Evolutionary conservation across 2,888 invertebrate genomes (phyloP).

Genomic region (Cryptus viduatorius): DNA sequence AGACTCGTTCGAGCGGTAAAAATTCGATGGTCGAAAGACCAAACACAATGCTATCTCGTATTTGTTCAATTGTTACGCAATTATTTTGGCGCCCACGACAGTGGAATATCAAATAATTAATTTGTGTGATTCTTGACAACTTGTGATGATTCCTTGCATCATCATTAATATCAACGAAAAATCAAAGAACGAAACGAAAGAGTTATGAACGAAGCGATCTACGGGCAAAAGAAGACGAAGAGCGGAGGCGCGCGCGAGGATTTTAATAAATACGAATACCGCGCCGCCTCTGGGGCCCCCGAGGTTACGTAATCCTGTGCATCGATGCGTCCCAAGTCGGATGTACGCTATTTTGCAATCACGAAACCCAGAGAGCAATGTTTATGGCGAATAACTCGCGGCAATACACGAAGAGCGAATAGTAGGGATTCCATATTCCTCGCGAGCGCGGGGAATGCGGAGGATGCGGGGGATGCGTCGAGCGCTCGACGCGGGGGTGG

Average conservation of each 20-base stretch:
- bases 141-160: neutral
- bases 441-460: neutral
- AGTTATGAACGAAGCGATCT: neutral
- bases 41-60: slow-evolving; percentile 7
- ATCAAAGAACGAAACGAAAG: neutral
- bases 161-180: neutral
- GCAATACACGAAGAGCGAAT: slow-evolving; percentile 33
- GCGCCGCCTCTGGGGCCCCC: slow-evolving; percentile 2
- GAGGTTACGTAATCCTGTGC: slow-evolving; percentile 72
- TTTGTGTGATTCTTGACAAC: no score
- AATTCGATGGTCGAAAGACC: slow-evolving; percentile 7
- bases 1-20: slow-evolving; percentile 28
- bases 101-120: neutral
- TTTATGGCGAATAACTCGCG: slow-evolving; percentile 77
- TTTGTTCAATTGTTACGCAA: slow-evolving; percentile 19
- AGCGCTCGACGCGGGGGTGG: slow-evolving; percentile 22
- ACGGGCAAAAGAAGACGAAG: neutral
- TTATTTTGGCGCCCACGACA: neutral
- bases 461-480: slow-evolving; percentile 5
- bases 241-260: neutral
- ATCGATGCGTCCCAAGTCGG: slow-evolving; percentile 82
- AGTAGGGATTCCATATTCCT: slow-evolving; percentile 51
- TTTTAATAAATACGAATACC: slow-evolving; percentile 60
- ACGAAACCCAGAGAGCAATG: slow-evolving; percentile 80
- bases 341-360: slow-evolving; percentile 84